phyloP scores from a whole-genome alignment of 2,888 invertebrate species.

The Dryobotodes eremita region DNA sequence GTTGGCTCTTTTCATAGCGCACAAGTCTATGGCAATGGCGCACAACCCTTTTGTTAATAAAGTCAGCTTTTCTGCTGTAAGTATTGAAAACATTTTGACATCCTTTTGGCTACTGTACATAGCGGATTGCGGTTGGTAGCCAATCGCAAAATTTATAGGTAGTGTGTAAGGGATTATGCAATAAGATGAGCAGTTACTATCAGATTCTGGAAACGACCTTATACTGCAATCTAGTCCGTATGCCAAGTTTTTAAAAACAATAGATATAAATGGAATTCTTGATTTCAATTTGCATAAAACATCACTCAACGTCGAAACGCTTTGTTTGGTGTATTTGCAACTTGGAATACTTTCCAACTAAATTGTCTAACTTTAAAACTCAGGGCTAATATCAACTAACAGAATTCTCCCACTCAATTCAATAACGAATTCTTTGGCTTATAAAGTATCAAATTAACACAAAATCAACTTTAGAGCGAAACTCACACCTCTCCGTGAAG shows the following conservation, averaged over 20 bases:
- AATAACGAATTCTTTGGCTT: conserved; percentile 13
- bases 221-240: background rate
- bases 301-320: background rate
- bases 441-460: conserved; percentile 30
- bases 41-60: conserved; percentile 91
- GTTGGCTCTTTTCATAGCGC: conserved; percentile 89
- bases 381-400: conserved; percentile 6
- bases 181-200: background rate
- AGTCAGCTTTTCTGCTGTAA: conserved; percentile 89
- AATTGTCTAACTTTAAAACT: background rate
- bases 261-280: background rate
- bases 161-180: background rate
- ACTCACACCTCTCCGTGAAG: conserved; percentile 35
- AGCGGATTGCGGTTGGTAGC: too few species aligned
- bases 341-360: background rate
- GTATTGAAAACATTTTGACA: conserved; percentile 55
- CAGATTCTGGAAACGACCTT: background rate
- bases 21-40: conserved; percentile 91
- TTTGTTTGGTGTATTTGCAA: background rate
- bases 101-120: background rate
- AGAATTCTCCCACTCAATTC: conserved; percentile 9
- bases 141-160: background rate
- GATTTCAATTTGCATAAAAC: background rate
- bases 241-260: background rate
- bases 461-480: conserved; percentile 28